Base-by-base conservation (phyloP, 1,140 invertebrate genomes). In the Heliconius melpomene region DNA sequence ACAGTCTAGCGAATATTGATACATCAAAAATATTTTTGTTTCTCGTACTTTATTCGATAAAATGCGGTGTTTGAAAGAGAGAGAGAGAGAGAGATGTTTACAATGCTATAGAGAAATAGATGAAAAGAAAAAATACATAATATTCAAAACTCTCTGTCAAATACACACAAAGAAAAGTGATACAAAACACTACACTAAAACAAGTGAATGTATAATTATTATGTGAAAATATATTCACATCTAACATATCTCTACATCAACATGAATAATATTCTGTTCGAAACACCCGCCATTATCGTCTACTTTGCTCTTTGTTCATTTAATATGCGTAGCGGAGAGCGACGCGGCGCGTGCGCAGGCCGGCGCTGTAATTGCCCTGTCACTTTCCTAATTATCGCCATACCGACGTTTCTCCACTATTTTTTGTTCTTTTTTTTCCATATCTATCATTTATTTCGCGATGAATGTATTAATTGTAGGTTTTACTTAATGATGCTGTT, bases 371-470 rank as follows among this genome's bases (percentile, higher is more conserved):
- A 86, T 86, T 86, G 80, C 78, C 74, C 66, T 83, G 83, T 83
- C 85, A 86, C 85, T 86, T 86, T 86, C 85, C 77, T 86, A 85
- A 85, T 85, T 84, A 85, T 82, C 81, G 83, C 81, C 79, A 72
- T 79, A 72, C 78, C 74, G 77, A 78, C 81, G 82, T 83, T 83
- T 83, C 82, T 84, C 81, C 74, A 75, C 26, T 73, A 75, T 73
- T 50, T 23, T 29, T 52, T 52, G 50, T 52, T 52, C 60, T 80
- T 38, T 66, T 29, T 26, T 74, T 29, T 29, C 74, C 72, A 79
- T 71, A 76, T 29, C 26, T 46, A 46, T 72, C 32, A 72, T 54
- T 76, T 74, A 74, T 29, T 74, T 32, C 72, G 73, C 74, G 72
- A 52, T 75, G 60, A 40, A 76, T 70, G 50, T 57, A 76, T 75